A percentile compares a stretch with the other conserved stretches of the same genome.
phyloP scores from a whole-genome alignment of 2,113 vertebrate species.

The Eulemur macaco region DNA sequence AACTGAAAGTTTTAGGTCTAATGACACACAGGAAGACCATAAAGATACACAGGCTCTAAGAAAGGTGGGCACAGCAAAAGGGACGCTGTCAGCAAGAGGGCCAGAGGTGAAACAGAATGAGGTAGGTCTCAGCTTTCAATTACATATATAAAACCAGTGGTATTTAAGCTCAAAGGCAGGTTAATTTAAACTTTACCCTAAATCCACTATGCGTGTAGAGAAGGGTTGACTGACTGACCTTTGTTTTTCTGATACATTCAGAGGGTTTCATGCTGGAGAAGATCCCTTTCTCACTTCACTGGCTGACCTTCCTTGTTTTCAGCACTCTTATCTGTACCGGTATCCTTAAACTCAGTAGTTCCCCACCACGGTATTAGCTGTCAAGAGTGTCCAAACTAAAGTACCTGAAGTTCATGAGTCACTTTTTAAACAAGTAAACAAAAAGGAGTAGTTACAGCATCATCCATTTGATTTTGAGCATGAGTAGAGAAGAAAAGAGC shows the following conservation, averaged over 20 bases:
- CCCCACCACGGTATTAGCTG: neutral
- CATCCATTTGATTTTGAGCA: neutral
- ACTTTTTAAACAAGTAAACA: neutral
- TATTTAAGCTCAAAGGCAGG: neutral
- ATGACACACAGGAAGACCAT: neutral
- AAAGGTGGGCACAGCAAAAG: constrained; percentile 11
- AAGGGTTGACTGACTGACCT: neutral
- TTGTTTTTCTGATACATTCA: neutral
- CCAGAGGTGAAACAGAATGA: neutral
- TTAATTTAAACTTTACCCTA: neutral
- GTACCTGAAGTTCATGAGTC: neutral
- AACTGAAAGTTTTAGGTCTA: neutral
- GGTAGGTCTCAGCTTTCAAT: neutral
- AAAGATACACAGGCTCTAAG: neutral
- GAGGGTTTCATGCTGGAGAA: neutral
- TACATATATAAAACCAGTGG: neutral
- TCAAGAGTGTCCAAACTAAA: neutral
- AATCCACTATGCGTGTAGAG: neutral
- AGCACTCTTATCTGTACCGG: neutral
- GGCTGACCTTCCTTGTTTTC: neutral
- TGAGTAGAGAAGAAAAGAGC: neutral
- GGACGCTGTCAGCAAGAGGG: neutral
- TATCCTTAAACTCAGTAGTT: neutral
- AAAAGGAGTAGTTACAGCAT: neutral
- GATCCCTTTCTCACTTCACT: neutral